Evolutionary conservation across 2,797 vertebrate genomes (phyloP), one percentile per base, ranked within the genome.

Genomic region (Rhinophrynus dorsalis): DNA sequence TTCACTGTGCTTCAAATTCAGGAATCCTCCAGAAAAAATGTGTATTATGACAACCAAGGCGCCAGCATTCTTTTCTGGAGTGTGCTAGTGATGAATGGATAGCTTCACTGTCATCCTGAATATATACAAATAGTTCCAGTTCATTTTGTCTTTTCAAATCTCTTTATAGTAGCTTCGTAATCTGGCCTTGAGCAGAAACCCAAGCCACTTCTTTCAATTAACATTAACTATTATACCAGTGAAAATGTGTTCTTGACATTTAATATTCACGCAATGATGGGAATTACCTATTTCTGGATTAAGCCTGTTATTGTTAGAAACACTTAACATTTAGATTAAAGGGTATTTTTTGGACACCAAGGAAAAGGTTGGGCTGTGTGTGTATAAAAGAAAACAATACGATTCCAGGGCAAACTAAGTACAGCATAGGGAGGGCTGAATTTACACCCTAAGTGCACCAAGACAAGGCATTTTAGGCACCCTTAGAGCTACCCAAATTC

Each of bases 11-110:
- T 21, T 55, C 18, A 13, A 21, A 21, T 33, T 21, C 15, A 45
- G 13, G 30, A n/a, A 37, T 69, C 37, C 18, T 21, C 29, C 12
- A 12, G 60, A 47, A 37, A 32, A n/a, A 51, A 21, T 33, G 18
- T 38, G 21, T 71, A 71, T 71, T 71, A 71, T 71, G 68, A 64
- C 68, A 71, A 64, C 32, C n/a, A 23, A 17, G 68, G 68, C 68
- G 60, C 68, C 68, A 51, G 52, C 15, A 37, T 50, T 62, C 32
- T 48, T 29, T 47, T 33, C 57, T 21, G 29, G 17, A 64, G 60
- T 57, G 60, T 12, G 10, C 40, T 45, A 38, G 29, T 47, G 68
- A 71, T 71, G 42, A 64, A 71, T 63, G 68, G 59, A 64, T 29
- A 56, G 32, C 40, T 29, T 71, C 50, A 63, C 59, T 63, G 68